Base-by-base conservation (phyloP, 2,113 vertebrate genomes). In the Neogobius melanostomus region DNA sequence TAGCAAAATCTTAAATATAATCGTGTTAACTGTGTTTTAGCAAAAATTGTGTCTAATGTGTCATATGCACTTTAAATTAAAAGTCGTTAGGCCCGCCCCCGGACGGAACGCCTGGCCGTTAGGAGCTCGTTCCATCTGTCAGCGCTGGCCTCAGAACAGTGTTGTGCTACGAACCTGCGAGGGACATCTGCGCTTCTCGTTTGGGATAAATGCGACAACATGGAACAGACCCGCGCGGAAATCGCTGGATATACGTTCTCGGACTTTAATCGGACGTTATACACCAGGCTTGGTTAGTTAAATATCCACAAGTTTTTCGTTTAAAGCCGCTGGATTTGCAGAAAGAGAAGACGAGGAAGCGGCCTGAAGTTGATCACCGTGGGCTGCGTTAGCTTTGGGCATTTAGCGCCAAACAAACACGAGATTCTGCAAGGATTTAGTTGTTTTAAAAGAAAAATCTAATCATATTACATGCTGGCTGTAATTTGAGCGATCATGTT, bases 311-410 rank as follows among this genome's bases (percentile, higher is more conserved):
- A 68, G 61, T 63, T 74, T 8, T 17, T 69, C 62, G 72, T 48
- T 9, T 47, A 36, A 53, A 73, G 49, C 61, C 61, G 8, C 57
- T 11, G 76, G 82, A 76, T 80, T 81, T 68, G 67, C 66, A 73
- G 67, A 14, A 12, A 36, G 17, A 44, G 11, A 60, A 43, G 75
- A 54, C 75, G 74, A 83, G 49, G 42, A 76, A 74, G 62, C 75
- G 89, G 87, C 90, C 87, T 65, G 80, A 81, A 84, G 76, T 76
- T 72, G 7, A 11, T 11, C 66, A 65, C 64, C 47, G 12, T 44
- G 64, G 45, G 36, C 70, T 47, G 62, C 72, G 44, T 67, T 72
- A 68, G 73, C 80, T 64, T 52, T 76, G 70, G 77, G 70, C 82
- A 57, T 44, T 77, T 72, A 75, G 64, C 75, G 5, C 9, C 12